Base-by-base conservation (phyloP, 2,888 invertebrate genomes). In the Tinea trinotella region DNA sequence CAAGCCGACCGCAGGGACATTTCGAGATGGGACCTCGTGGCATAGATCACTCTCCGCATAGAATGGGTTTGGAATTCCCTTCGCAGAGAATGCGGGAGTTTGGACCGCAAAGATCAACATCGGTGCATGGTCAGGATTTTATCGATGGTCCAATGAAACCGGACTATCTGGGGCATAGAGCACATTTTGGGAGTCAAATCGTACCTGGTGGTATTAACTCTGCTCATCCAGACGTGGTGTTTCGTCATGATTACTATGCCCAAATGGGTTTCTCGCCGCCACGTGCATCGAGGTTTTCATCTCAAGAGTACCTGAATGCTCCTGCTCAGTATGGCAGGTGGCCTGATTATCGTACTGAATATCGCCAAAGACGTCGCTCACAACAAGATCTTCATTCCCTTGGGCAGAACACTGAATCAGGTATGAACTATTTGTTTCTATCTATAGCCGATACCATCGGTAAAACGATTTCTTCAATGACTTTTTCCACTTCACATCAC, bases 21-120 rank as follows among this genome's bases (percentile, higher is more conserved):
- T 86, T 86, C 56, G 86, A 87, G 62, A 85, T 86, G 84, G 86
- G 85, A 2, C 82, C 86, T 0, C 72, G 86, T 0, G 86, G 85
- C 0, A 56, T 86, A 24, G 86, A 86, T 62, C 85, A 82, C 59
- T 86, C 86, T 0, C 86, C 87, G 0, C 86, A 86, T 36, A 69
- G 86, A 5, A 74, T 79, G 74, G 77, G 76, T 2, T 59, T 75
- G 46, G 85, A 87, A 50, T 77, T 77, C 35, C 55, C 59, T n/a
- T 74, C 80, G 10, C 79, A 76, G 56, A 67, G 86, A 6, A 62
- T 82, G 55, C 65, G 85, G 1, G 85, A 85, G 49, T 82, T 77
- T 50, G 80, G 79, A 0, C 83, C 85, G 1, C 86, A 83, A 56
- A 66, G 87, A 1, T 85, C 87, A 0, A 78, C 83, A 0, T 86